Conservation (phyloP, 2,888 invertebrate genomes). For the Deroplatys truncata region DNA sequence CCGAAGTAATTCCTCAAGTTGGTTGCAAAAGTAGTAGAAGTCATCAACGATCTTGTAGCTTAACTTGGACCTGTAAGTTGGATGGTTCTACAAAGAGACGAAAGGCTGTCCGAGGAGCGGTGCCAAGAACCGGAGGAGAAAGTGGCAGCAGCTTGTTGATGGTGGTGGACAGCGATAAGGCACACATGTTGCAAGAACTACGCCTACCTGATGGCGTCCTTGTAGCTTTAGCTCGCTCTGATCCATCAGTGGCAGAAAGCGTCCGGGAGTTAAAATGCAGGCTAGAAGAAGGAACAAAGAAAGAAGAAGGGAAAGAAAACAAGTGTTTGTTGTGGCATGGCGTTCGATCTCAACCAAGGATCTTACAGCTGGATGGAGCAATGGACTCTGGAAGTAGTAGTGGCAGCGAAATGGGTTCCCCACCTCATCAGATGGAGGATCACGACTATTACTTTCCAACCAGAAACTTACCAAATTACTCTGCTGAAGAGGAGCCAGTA, state of each 20-base stretch:
- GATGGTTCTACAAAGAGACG: slow-evolving; percentile 66
- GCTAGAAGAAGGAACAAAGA: slow-evolving; percentile 32
- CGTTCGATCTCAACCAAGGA: slow-evolving; percentile 45
- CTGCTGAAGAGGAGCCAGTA: slow-evolving; percentile 62
- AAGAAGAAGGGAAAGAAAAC: slow-evolving; percentile 43
- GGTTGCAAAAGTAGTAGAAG: slow-evolving; percentile 39
- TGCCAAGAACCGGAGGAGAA: slow-evolving; percentile 5
- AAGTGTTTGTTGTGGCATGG: slow-evolving; percentile 44
- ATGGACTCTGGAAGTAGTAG: slow-evolving; percentile 59
- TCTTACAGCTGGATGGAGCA: slow-evolving; percentile 66
- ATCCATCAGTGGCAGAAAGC: slow-evolving; percentile 35
- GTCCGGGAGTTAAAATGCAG: slow-evolving; percentile 40
- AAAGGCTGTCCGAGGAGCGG: slow-evolving; percentile 49
- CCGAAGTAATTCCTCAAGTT: slow-evolving; percentile 52
- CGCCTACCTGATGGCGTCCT: slow-evolving; percentile 48
- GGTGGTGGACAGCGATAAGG: slow-evolving; percentile 5
- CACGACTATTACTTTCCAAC: slow-evolving; percentile 38
- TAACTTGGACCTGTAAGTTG: slow-evolving; percentile 66
- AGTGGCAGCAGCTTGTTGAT: not conserved
- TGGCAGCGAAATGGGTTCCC: slow-evolving; percentile 45
- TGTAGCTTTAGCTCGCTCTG: slow-evolving; percentile 42
- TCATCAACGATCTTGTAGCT: slow-evolving; percentile 63
- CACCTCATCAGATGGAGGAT: slow-evolving; percentile 45
- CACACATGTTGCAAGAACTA: slow-evolving; percentile 40
- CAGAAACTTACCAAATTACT: slow-evolving; percentile 46